Evolutionary conservation across 2,888 invertebrate species (phyloP), one percentile per base, ranked within the genome.

Genomic region (Pocota personata): DNA sequence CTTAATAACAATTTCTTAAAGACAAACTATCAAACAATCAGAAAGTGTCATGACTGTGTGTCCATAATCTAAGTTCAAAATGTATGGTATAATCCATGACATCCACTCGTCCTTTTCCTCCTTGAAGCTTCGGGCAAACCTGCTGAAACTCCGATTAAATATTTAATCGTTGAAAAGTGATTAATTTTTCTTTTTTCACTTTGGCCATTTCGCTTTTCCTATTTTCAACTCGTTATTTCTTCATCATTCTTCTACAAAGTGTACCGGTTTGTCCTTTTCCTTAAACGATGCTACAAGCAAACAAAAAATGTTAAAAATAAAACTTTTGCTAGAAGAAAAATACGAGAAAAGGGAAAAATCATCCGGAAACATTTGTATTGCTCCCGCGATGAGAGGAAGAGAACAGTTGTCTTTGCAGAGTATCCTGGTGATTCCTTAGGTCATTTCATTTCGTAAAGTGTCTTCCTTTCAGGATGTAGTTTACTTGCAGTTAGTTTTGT

Each of bases 81-180:
- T 58, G 32, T 67, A 46, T 50, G 21, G 5, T 6, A n/a, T 21
- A 52, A n/a, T 58, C 57, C 78, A 24, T 71, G 57, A 50, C 64
- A 37, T 35, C 35, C 57, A 57, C 10, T 40, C 10, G 10, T 32
- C 4, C 50, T 5, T 55, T 27, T 14, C 1, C 52, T 24, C n/a
- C n/a, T n/a, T n/a, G n/a, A n/a, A n/a, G n/a, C n/a, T n/a, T n/a
- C 21, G 32, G 3, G 10, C 2, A 8, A 35, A 40, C 14, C 27
- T 43, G n/a, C n/a, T n/a, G n/a, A 60, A 72, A 40, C 37, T 27
- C 30, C 43, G 57, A 77, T 82, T 82, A 86, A 86, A 82, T 86
- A 86, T 86, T 86, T 82, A 86, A 86, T 86, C 82, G 86, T 60
- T 67, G 76, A 77, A 72, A 86, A 86, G 86, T 82, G 86, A 86